Evolutionary conservation across 2,888 invertebrate genomes (phyloP).

Genomic region (Dryadula phaetusa): DNA sequence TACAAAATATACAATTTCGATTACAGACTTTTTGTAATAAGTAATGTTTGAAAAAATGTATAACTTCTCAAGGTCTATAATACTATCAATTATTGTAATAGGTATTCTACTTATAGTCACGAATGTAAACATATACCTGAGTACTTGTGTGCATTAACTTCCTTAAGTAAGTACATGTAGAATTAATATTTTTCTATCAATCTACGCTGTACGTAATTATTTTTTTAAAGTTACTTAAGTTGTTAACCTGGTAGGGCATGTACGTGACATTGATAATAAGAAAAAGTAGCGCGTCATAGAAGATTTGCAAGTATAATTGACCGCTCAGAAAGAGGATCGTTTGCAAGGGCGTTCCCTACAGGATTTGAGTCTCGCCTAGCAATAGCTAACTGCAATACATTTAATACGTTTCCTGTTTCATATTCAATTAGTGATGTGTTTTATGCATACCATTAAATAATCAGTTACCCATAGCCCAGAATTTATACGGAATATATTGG

Average conservation of each 20-base stretch:
- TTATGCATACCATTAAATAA: background rate
- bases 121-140: background rate
- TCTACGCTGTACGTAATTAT: no score
- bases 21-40: background rate
- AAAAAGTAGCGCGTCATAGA: background rate
- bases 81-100: constrained; percentile 14
- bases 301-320: background rate
- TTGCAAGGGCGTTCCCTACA: no score
- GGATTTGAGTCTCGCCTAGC: no score
- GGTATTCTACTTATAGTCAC: constrained; percentile 2
- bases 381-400: no score
- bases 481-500: constrained; percentile 2
- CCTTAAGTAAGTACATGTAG: no score
- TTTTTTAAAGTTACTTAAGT: no score
- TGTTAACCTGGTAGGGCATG: no score
- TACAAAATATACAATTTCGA: background rate
- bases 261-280: background rate
- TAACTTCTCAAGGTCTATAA: background rate
- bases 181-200: no score
- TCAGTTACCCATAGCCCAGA: background rate
- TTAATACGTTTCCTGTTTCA: background rate
- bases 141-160: no score
- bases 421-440: background rate
- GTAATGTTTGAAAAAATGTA: background rate
- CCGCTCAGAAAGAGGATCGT: background rate